Base-by-base conservation (phyloP, 2,888 invertebrate species). In the Lasius platythorax region DNA sequence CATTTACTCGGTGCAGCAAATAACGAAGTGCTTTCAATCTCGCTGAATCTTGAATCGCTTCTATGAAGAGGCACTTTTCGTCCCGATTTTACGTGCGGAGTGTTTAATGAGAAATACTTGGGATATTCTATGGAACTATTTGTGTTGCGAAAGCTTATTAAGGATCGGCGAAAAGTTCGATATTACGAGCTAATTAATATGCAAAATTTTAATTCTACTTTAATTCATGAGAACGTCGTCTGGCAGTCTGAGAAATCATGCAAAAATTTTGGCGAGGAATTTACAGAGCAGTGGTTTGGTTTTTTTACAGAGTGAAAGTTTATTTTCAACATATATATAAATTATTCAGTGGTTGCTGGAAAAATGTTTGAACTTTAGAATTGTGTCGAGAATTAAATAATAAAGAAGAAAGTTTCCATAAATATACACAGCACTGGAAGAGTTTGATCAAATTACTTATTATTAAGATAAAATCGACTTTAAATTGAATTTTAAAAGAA, bases 1-100 rank as follows among this genome's bases (percentile, higher is more conserved):
- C 79, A 72, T 58, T 72, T 79, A 79, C 58, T 28, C 33, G 33
- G 46, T 46, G 79, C 72, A 79, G 61, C 61, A 79, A 72, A 79
- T 79, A 70, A 79, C 70, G 79, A 79, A 79, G 79, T 61, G 73
- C 61, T 61, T 79, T 79, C 72, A 79, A 79, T 61, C 58, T 33
- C 43, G 12, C 46, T 79, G 79, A 61, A 37, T 79, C 79, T 64
- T 61, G 72, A 79, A 46, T 72, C 43, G 70, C 23, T 72, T 79
- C 58, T 61, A 46, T 61, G 61, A 72, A 79, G 79, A 79, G 72
- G 72, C 73, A 79, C 79, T 79, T 79, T 46, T 72, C 61, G 46
- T 72, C 58, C 2, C 33, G 58, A 79, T 70, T 72, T 72, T 61
- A 61, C 43, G 15, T 58, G 15, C 68, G 43, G 68, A 68, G 56